phyloP scores from a whole-genome alignment of 2,113 vertebrate species.

The Gallinago paraguaiae region DNA sequence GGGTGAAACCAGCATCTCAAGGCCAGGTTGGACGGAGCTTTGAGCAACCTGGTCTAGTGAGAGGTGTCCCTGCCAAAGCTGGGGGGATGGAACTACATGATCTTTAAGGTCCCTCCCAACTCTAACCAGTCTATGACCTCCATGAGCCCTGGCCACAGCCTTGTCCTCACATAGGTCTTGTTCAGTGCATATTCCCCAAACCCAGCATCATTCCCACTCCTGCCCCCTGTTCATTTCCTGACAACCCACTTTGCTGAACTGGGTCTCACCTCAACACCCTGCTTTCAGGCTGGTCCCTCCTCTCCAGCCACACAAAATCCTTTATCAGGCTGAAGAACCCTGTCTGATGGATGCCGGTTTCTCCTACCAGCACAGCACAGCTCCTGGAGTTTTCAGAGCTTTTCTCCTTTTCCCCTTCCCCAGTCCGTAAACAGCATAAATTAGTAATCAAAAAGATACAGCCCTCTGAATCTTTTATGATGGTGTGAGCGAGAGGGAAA shows the following conservation, averaged over 20 bases:
- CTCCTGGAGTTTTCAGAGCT: conserved; percentile 12
- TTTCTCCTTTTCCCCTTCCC: neutral
- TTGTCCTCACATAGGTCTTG: fast-evolving
- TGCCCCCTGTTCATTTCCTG: neutral
- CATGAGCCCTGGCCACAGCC: neutral
- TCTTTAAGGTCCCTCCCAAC: neutral
- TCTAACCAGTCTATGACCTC: neutral
- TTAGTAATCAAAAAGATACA: conserved; percentile 66
- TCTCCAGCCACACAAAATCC: neutral
- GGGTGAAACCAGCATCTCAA: neutral
- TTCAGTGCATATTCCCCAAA: neutral
- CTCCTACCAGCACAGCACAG: conserved; percentile 3
- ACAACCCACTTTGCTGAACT: neutral
- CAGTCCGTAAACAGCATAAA: conserved; percentile 50
- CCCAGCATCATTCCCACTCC: fast-evolving
- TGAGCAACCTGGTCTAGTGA: neutral
- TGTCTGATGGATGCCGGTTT: neutral
- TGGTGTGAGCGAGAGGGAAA: conserved; percentile 31
- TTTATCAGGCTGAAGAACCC: neutral
- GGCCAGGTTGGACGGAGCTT: neutral
- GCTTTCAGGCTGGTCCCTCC: neutral
- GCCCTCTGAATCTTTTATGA: conserved; percentile 60
- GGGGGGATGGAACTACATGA: neutral
- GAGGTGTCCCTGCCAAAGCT: neutral
- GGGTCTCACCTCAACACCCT: neutral